These are phyloP conservation scores for Sylvilagus floridanus DNA, from an alignment of 2,797 vertebrate species.

Conservation along the genomic window DNA sequence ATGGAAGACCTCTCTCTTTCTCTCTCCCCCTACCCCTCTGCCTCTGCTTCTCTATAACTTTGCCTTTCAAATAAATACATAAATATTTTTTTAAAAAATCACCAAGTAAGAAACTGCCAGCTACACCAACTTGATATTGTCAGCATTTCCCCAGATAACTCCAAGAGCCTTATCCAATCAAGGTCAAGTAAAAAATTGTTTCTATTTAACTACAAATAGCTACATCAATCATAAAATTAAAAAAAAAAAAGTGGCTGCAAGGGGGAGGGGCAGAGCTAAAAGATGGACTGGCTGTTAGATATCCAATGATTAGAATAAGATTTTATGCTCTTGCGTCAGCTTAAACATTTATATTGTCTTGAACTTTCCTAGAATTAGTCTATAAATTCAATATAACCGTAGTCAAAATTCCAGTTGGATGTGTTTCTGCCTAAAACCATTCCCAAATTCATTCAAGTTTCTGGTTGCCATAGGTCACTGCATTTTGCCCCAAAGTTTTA, in stretches of 20 bases:
- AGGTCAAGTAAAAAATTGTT: background rate
- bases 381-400: background rate
- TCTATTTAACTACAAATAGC: background rate
- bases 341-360: background rate
- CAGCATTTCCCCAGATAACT: background rate
- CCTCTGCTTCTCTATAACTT: too few relatives aligned
- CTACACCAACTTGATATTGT: background rate
- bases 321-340: background rate
- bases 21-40: too few relatives aligned
- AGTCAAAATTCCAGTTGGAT: background rate
- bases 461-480: background rate
- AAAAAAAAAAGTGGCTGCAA: background rate
- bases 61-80: too few relatives aligned
- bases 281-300: background rate
- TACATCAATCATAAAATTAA: background rate
- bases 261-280: background rate
- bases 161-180: background rate
- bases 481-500: conserved; percentile 18
- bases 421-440: background rate
- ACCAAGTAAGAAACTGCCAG: background rate
- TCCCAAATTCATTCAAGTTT: conserved; percentile 2
- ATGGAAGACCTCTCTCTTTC: too few relatives aligned
- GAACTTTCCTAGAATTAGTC: background rate
- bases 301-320: background rate
- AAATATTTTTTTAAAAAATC: background rate